Base-by-base conservation (phyloP, 2,113 vertebrate genomes). In the Anoura caudifer region DNA sequence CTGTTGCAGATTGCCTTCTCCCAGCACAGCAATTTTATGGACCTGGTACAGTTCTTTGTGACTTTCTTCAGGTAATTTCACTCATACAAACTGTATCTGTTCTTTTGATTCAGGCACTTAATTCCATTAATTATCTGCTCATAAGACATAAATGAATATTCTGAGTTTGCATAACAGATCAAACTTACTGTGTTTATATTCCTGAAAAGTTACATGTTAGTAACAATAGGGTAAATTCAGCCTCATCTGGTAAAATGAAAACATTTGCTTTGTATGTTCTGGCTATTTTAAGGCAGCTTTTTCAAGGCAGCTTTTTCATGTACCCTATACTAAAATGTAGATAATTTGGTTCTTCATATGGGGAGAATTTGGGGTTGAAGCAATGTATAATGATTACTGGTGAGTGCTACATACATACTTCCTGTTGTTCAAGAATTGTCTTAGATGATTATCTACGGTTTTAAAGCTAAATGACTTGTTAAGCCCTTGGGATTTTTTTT, bases 11-110 rank as follows among this genome's bases (percentile, higher is more conserved):
- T 99, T 96, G 99, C 99, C 90, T 99, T 99, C 98, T 99, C 99
- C 16, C 99, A 99, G 96, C 99, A 99, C 98, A 99, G 99, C 99
- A 99, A 99, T 99, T 99, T 99, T 99, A 99, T 99, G 99, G 99
- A 99, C 98, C 99, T 99, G 98, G 99, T 99, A 95, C 99, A 99
- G 98, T 99, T 99, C 98, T 99, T 99, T 97, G 99, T 99, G 98
- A 99, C 99, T 0, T 99, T 99, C 98, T 99, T 99, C 99, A 99
- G 99, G 99, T 99, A 99, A 93, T 97, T 97, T 84, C 75, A 33
- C 33, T 95, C 96, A 83, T 56, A 94, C 28, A 86, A 28, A 90
- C 28, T 95, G 11, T 90, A 69, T 70, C 33, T 94, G 56, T 70
- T 95, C 43, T 91, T 94, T 75, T 38, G 28, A 84, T 83, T 65